Conservation (phyloP, 2,888 invertebrate species). For the Macrosoma leucophasiata region DNA sequence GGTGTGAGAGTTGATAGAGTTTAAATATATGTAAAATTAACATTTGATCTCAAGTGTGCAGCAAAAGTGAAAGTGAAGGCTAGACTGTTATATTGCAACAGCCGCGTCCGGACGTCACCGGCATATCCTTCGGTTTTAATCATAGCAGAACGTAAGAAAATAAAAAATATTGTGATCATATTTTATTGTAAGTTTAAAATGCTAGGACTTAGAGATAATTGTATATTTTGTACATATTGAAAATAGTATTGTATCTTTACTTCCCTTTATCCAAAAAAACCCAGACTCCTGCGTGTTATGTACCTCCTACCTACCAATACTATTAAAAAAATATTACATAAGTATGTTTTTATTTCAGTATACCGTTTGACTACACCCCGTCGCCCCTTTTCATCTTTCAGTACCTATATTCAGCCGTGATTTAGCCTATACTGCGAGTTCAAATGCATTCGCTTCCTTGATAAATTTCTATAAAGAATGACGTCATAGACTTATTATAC, state of each 20-base stretch:
- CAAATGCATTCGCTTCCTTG: no score
- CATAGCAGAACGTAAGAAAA: slow-evolving; percentile 61
- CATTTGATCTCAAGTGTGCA: slow-evolving; percentile 76
- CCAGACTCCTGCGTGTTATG: slow-evolving; percentile 76
- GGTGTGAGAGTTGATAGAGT: slow-evolving; percentile 67
- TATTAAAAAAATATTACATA: slow-evolving; percentile 77
- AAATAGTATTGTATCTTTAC: slow-evolving; percentile 76
- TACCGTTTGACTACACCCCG: no score
- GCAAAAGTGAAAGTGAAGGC: slow-evolving; percentile 66
- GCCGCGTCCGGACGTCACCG: slow-evolving; percentile 43
- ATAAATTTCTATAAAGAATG: no score
- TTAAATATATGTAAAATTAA: slow-evolving; percentile 69
- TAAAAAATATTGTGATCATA: slow-evolving; percentile 75
- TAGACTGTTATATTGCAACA: slow-evolving; percentile 56
- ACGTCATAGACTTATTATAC: no score
- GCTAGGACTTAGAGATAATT: slow-evolving; percentile 67
- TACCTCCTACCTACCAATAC: slow-evolving; percentile 78
- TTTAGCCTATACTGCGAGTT: no score
- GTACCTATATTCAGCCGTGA: no score
- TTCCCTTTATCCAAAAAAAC: slow-evolving; percentile 72
- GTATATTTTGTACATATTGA: slow-evolving; percentile 77
- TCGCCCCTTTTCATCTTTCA: neutral
- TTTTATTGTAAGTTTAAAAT: slow-evolving; percentile 69
- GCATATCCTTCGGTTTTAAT: slow-evolving; percentile 40
- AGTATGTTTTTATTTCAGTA: slow-evolving; percentile 40